These are phyloP conservation scores for Serripes groenlandicus DNA, from an alignment of 2,888 invertebrate species.

Conservation along the genomic window DNA sequence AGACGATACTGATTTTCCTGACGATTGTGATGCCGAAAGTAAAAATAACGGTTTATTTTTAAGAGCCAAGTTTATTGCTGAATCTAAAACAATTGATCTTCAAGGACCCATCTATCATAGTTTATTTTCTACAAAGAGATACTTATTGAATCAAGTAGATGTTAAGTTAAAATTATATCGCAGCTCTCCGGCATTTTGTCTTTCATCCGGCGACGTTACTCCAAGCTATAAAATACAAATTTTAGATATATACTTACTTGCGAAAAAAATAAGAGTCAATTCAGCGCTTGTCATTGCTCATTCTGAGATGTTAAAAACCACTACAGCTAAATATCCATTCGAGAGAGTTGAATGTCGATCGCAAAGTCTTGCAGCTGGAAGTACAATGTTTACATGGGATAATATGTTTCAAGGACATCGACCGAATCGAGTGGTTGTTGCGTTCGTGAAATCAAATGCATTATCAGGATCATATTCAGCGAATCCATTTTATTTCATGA, in stretches of 20 bases:
- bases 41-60: conserved; percentile 36
- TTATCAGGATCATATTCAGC: conserved; percentile 43
- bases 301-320: conserved; percentile 54
- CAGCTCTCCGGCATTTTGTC: conserved; percentile 55
- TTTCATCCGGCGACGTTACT: conserved; percentile 46
- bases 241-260: conserved; percentile 52
- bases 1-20: conserved; percentile 38
- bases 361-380: conserved; percentile 50
- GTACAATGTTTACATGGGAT: conserved; percentile 52
- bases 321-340: conserved; percentile 53
- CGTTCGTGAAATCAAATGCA: conserved; percentile 52
- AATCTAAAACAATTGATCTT: conserved; percentile 45
- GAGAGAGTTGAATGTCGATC: conserved; percentile 43
- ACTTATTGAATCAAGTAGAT: conserved; percentile 61
- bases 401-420: conserved; percentile 54
- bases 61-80: conserved; percentile 23
- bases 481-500: conserved; percentile 56
- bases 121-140: conserved; percentile 47
- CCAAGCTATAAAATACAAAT: conserved; percentile 53
- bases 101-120: conserved; percentile 56
- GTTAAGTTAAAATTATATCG: conserved; percentile 60
- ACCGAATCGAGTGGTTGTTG: conserved; percentile 44
- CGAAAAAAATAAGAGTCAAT: conserved; percentile 48
- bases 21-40: conserved; percentile 31
- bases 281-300: conserved; percentile 53